Percentiles rank a stretch among this genome's conserved stretches.
These are phyloP conservation scores for Conus ventricosus DNA, from an alignment of 1,140 invertebrate genomes.

Conservation along the genomic window DNA sequence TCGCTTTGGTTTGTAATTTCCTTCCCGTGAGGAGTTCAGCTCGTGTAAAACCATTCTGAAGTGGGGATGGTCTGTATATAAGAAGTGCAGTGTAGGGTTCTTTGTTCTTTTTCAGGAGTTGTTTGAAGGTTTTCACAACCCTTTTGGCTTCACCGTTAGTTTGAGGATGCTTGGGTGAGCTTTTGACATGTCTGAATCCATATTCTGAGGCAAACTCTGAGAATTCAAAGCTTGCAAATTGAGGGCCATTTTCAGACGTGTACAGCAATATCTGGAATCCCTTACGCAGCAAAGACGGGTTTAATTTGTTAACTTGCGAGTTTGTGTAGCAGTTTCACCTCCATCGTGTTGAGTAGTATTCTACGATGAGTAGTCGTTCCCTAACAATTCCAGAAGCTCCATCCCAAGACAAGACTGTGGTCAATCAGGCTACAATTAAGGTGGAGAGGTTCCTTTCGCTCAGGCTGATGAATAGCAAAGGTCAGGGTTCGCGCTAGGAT, in stretches of 20 bases:
- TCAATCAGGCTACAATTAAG: slow-evolving; percentile 33
- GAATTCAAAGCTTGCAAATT: slow-evolving; percentile 54
- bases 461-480: slow-evolving; percentile 36
- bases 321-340: slow-evolving; percentile 6
- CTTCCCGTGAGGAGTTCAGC: slow-evolving; percentile 45
- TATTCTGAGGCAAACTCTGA: slow-evolving; percentile 55
- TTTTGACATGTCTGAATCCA: slow-evolving; percentile 51
- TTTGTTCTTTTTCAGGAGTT: slow-evolving; percentile 36
- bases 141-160: slow-evolving; percentile 51
- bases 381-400: slow-evolving; percentile 36
- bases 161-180: slow-evolving; percentile 48
- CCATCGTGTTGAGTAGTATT: slow-evolving; percentile 51
- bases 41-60: slow-evolving; percentile 38
- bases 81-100: slow-evolving; percentile 47
- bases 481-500: too few species aligned
- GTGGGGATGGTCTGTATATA: slow-evolving; percentile 39
- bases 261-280: slow-evolving; percentile 45
- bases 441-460: slow-evolving; percentile 42
- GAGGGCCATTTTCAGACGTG: too few species aligned
- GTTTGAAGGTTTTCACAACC: slow-evolving; percentile 52
- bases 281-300: slow-evolving; percentile 49
- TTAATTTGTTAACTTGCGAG: slow-evolving; percentile 31
- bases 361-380: slow-evolving; percentile 34
- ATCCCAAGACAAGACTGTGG: slow-evolving; percentile 38
- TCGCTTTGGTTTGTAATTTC: slow-evolving; percentile 33